These are phyloP conservation scores for Pionites leucogaster DNA, from an alignment of 2,113 vertebrate genomes.

Conservation along the genomic window DNA sequence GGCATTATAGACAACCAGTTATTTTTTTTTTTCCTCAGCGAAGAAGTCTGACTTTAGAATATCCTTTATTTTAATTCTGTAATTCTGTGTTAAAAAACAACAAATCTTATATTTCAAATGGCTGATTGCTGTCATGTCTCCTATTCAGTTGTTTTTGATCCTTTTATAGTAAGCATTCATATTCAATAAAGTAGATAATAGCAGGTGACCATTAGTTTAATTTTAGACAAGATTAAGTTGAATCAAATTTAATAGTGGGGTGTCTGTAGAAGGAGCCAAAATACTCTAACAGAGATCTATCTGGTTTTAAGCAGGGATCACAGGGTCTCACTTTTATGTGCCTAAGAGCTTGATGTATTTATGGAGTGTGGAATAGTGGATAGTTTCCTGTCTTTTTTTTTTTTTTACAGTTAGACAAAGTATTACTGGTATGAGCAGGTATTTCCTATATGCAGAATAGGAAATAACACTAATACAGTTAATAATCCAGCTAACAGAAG, in stretches of 20 bases:
- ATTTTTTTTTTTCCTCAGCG: not conserved
- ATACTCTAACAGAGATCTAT: not conserved
- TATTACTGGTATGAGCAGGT: conserved; percentile 42
- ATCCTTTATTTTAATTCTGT: not conserved
- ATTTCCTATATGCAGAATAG: conserved; percentile 40
- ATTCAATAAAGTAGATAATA: not conserved
- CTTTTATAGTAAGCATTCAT: not conserved
- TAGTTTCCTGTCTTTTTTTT: conserved; percentile 3
- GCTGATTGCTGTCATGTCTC: not conserved
- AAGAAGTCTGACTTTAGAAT: not conserved
- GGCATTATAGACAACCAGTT: accelerated
- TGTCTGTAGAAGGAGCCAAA: not conserved
- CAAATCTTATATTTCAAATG: not conserved
- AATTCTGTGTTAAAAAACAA: not conserved
- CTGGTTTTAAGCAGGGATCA: not conserved
- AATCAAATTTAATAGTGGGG: not conserved
- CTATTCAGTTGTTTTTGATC: not conserved
- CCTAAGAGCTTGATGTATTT: conserved; percentile 13
- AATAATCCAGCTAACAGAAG: conserved; percentile 29
- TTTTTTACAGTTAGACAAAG: conserved; percentile 22
- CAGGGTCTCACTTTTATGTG: conserved; percentile 25
- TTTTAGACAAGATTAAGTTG: not conserved
- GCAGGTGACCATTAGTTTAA: not conserved
- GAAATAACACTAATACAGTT: conserved; percentile 35
- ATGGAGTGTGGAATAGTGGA: conserved; percentile 41